Evolutionary conservation across 2,113 vertebrate genomes (phyloP).

Genomic region (Epinephelus cyanopodus): DNA sequence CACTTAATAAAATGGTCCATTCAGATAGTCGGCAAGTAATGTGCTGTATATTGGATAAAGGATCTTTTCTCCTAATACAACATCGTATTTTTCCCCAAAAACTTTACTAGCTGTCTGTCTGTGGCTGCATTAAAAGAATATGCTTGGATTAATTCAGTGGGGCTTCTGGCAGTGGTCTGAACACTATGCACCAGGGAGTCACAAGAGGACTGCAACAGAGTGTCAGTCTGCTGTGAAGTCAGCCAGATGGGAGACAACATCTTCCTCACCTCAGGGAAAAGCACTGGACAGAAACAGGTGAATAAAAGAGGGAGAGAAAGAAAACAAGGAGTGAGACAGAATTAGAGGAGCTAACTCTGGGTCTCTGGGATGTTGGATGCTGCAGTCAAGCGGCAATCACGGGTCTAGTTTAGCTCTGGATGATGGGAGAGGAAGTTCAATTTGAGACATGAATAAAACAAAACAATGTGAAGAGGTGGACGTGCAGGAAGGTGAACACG

Average conservation of each 20-base stretch:
- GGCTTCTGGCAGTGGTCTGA: slow-evolving; percentile 59
- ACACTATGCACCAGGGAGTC: slow-evolving; percentile 55
- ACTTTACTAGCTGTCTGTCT: slow-evolving; percentile 4
- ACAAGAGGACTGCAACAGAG: slow-evolving; percentile 66
- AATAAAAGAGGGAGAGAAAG: slow-evolving; percentile 33
- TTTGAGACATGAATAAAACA: slow-evolving; percentile 70
- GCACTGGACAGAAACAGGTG: slow-evolving; percentile 68
- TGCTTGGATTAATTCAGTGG: slow-evolving; percentile 57
- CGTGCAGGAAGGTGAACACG: slow-evolving; percentile 37
- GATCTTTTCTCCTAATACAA: background rate
- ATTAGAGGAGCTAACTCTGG: slow-evolving; percentile 37
- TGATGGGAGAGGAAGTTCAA: slow-evolving; percentile 51
- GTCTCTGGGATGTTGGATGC: slow-evolving; percentile 39
- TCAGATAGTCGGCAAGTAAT: slow-evolving; percentile 28
- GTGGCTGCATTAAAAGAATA: slow-evolving; percentile 39
- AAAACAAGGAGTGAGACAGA: slow-evolving; percentile 32
- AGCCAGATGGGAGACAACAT: slow-evolving; percentile 82
- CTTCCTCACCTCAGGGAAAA: slow-evolving; percentile 76
- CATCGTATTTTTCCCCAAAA: background rate
- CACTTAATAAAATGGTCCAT: slow-evolving; percentile 39
- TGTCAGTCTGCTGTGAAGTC: slow-evolving; percentile 78
- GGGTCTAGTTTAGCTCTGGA: slow-evolving; percentile 22
- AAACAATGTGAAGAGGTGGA: slow-evolving; percentile 49
- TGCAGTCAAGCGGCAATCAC: slow-evolving; percentile 50
- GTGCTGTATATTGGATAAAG: background rate